These are phyloP conservation scores for Podocnemis expansa DNA, from an alignment of 2,113 vertebrate species.

Conservation along the genomic window DNA sequence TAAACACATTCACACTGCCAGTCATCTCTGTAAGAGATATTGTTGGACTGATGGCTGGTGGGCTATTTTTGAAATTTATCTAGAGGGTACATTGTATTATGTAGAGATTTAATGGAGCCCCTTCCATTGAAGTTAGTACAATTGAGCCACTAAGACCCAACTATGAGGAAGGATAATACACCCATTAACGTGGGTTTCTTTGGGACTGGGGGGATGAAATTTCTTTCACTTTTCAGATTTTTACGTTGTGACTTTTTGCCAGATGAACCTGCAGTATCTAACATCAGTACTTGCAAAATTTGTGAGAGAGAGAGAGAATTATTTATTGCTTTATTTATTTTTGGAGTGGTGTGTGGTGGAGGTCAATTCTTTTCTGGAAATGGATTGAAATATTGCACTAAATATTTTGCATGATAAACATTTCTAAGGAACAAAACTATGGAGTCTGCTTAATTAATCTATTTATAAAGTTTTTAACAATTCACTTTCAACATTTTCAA, in stretches of 20 bases:
- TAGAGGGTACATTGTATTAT: background rate
- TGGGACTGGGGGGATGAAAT: background rate
- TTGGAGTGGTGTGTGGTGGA: background rate
- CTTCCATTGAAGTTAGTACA: fast-evolving
- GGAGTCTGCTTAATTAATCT: constrained; percentile 58
- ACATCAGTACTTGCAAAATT: constrained; percentile 24
- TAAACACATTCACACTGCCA: background rate
- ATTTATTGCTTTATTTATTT: background rate
- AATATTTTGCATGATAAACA: constrained; percentile 62
- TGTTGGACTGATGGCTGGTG: background rate
- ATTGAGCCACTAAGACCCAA: fast-evolving
- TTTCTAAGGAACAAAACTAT: constrained; percentile 39
- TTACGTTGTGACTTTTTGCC: background rate
- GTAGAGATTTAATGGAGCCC: background rate
- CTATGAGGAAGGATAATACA: background rate
- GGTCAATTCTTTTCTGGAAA: constrained; percentile 18
- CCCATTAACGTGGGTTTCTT: background rate
- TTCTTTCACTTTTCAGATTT: background rate
- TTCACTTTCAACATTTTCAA: constrained; percentile 47
- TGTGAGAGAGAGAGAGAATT: too few relatives aligned
- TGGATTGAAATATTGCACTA: constrained; percentile 4
- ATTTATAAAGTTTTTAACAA: constrained; percentile 60
- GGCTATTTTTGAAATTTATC: background rate
- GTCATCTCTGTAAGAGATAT: background rate
- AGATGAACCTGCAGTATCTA: background rate